phyloP scores from a whole-genome alignment of 2,113 vertebrate species.

The Bufo bufo region DNA sequence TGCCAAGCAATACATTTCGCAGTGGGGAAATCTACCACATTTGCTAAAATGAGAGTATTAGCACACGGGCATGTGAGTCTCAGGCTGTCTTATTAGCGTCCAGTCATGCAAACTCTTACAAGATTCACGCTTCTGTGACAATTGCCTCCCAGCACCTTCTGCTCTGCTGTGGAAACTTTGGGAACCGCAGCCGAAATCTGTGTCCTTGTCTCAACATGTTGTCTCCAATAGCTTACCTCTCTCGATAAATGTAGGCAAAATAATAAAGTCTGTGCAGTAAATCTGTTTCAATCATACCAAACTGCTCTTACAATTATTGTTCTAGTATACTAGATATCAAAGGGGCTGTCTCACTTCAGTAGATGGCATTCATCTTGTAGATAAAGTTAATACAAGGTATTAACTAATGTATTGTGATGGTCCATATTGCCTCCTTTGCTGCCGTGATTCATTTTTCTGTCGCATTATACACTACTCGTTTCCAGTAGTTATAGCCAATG shows the following conservation, averaged over 20 bases:
- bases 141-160: constrained; percentile 37
- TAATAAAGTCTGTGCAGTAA: not conserved
- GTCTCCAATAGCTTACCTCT: not conserved
- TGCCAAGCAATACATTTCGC: not conserved
- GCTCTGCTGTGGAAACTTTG: constrained; percentile 24
- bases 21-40: not conserved
- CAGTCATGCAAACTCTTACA: constrained; percentile 3
- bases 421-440: too few relatives aligned
- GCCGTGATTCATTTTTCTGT: too few relatives aligned
- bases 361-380: not conserved
- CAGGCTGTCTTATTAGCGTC: constrained; percentile 34
- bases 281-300: not conserved
- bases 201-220: constrained; percentile 40
- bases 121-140: constrained; percentile 28
- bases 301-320: not conserved
- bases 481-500: too few relatives aligned
- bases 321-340: not conserved
- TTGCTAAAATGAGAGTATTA: constrained; percentile 2
- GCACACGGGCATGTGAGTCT: not conserved
- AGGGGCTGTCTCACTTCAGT: not conserved
- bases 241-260: not conserved
- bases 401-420: too few relatives aligned
- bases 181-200: constrained; percentile 22
- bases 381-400: too few relatives aligned
- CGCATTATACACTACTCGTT: too few relatives aligned